Base-by-base conservation (phyloP, 2,888 invertebrate species). In the Actias luna region DNA sequence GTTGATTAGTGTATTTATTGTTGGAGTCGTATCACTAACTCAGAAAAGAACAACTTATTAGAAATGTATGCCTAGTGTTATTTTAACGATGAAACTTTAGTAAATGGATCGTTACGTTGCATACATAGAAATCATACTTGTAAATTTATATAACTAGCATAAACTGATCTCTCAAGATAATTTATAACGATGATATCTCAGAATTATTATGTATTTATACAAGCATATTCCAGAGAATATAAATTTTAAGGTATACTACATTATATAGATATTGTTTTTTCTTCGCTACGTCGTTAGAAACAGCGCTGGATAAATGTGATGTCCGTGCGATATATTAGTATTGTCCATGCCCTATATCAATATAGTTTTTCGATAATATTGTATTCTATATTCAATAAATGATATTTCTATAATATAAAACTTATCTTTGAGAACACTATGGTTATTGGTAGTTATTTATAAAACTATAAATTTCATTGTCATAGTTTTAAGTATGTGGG, bases 351-450 rank as follows among this genome's bases (percentile, higher is more conserved):
- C 86, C 88, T 89, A 87, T 89, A 88, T 87, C 83, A 81, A 87
- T 85, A 89, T 90, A 89, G 90, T 86, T 90, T 89, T 90, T 90
- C 89, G 85, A 91, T 90, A 88, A 89, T 89, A 90, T 87, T 89
- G 87, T 91, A 92, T 89, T 90, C 91, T 91, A 89, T 91, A 91
- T 89, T 90, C 90, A 87, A 90, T 90, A 87, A 89, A 91, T 86
- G 82, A 89, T 90, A 91, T 89, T 90, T 91, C 89, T 90, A 89
- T 90, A 84, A 86, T 87, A 89, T 88, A 88, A 81, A 90, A 88
- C 85, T 89, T 87, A 85, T 90, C 89, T 89, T 89, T 89, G 88
- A 84, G 76, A 89, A 89, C 88, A 88, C 87, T 85, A 85, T 80
- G 82, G 80, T 87, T 87, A 86, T 85, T 88, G 84, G 89, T 91